phyloP scores from a whole-genome alignment of 2,797 vertebrate species.

The Sebastes ruberrimus region DNA sequence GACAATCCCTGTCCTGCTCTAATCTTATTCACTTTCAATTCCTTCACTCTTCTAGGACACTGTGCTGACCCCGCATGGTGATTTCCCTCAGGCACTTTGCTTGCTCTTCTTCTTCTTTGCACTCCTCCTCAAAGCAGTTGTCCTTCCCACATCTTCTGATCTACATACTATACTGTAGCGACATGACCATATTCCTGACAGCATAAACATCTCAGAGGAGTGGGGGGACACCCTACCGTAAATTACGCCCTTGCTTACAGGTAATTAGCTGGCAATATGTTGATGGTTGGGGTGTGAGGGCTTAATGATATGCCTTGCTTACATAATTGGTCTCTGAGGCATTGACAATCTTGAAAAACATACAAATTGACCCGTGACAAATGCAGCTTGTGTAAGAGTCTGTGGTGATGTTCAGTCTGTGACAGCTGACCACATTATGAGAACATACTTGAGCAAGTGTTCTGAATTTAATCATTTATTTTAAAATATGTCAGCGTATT shows the following conservation, averaged over 20 bases:
- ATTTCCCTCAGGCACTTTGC: no score
- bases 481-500: neutral
- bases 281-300: slow-evolving; percentile 24
- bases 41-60: no score
- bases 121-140: neutral
- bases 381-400: neutral
- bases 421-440: neutral
- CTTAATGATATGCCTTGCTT: slow-evolving; percentile 36
- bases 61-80: no score
- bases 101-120: neutral
- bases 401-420: neutral
- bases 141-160: neutral
- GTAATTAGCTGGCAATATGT: slow-evolving; percentile 49
- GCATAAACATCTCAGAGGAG: neutral
- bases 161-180: neutral
- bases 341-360: neutral
- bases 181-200: neutral
- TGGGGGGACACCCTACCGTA: no score
- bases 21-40: no score
- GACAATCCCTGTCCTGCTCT: no score
- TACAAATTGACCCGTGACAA: neutral
- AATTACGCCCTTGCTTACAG: neutral
- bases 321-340: slow-evolving; percentile 58
- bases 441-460: neutral
- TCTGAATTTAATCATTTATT: neutral